phyloP scores from a whole-genome alignment of 2,113 vertebrate species.

The Zapornia atra region DNA sequence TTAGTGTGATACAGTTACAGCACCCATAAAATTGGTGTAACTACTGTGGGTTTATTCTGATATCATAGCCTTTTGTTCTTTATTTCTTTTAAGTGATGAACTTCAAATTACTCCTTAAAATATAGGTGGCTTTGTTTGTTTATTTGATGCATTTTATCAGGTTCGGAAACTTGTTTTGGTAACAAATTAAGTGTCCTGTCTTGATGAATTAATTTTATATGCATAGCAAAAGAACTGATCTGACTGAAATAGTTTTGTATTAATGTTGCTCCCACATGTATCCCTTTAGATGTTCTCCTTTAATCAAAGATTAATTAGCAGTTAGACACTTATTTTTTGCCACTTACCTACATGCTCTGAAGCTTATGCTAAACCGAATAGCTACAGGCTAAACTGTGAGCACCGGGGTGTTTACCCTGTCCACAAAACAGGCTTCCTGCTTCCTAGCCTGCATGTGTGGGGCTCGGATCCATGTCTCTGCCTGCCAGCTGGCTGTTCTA shows the following conservation, averaged over 20 bases:
- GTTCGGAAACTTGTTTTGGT: background rate
- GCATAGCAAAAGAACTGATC: background rate
- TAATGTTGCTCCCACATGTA: background rate
- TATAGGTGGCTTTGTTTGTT: background rate
- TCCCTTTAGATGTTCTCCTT: slow-evolving; percentile 1
- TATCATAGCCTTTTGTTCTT: background rate
- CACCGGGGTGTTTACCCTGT: background rate
- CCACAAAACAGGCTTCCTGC: background rate
- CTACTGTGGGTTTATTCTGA: background rate
- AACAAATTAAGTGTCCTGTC: background rate
- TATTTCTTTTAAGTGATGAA: background rate
- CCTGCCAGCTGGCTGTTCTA: background rate
- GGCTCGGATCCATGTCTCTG: background rate
- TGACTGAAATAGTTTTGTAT: background rate
- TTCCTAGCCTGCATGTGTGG: background rate
- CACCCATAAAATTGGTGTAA: background rate
- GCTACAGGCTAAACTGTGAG: background rate
- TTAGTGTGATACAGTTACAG: background rate
- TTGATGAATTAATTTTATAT: background rate
- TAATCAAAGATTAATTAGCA: slow-evolving; percentile 32
- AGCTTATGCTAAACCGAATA: background rate
- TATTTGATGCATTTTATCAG: background rate
- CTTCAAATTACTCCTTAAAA: background rate
- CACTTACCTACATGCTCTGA: background rate
- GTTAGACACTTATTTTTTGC: background rate